A percentile compares a stretch with the other conserved stretches of the same genome.
These are phyloP conservation scores for Vimba vimba DNA, from an alignment of 2,113 vertebrate species.

Conservation along the genomic window DNA sequence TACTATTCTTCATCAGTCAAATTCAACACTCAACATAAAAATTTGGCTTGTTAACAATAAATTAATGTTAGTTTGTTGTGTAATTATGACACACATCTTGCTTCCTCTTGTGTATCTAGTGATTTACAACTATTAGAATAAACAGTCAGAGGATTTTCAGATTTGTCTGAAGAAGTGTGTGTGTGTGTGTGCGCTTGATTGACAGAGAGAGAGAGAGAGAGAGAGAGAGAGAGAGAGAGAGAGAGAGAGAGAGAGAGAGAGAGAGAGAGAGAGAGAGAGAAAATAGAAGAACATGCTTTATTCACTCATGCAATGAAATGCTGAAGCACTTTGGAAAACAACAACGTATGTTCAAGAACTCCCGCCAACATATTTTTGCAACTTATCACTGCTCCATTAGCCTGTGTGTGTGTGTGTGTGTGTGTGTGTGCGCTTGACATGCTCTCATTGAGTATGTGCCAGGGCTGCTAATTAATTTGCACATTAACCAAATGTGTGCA, in stretches of 20 bases:
- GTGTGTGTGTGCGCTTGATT: conserved; percentile 5
- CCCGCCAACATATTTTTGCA: conserved; percentile 20
- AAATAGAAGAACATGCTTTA: conserved; percentile 1
- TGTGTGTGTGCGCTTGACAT: conserved; percentile 3
- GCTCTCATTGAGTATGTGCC: conserved; percentile 2
- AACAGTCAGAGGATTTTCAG: background rate
- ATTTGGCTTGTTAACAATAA: background rate
- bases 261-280: background rate
- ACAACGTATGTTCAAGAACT: background rate
- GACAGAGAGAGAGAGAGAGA: conserved; percentile 6
- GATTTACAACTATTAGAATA: conserved; percentile 22
- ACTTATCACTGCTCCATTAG: conserved; percentile 25
- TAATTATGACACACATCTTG: background rate
- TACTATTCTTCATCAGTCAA: background rate
- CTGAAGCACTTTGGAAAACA: conserved; percentile 2
- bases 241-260: background rate
- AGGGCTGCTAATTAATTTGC: conserved; percentile 43
- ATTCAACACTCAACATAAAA: background rate
- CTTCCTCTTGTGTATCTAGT: background rate
- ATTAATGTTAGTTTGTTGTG: background rate
- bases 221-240: background rate
- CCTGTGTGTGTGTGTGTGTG: background rate
- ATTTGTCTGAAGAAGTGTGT: conserved; percentile 2
- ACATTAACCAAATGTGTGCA: conserved; percentile 45
- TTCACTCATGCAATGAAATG: background rate